Evolutionary conservation across 1,140 invertebrate species (phyloP).

Genomic region (Batillaria attramentaria): DNA sequence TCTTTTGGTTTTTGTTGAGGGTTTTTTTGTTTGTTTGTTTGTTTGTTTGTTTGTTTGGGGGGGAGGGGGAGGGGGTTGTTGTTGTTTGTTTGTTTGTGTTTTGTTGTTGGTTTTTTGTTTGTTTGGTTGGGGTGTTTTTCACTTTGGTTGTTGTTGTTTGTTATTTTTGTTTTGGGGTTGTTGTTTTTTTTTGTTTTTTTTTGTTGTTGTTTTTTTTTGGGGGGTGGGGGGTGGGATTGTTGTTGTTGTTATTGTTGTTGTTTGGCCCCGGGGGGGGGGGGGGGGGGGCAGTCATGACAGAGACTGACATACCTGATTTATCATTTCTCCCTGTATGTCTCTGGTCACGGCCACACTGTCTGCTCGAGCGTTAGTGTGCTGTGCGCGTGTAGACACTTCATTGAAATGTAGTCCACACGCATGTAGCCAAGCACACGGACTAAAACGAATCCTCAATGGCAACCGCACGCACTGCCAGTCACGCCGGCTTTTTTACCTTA

Average conservation of each 20-base stretch:
- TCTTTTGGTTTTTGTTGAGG: neutral
- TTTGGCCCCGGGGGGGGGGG: neutral
- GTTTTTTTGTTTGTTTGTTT: neutral
- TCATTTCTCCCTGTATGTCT: neutral
- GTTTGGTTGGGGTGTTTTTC: neutral
- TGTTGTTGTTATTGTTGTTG: neutral
- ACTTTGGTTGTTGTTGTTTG: neutral
- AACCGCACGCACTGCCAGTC: too few relatives aligned
- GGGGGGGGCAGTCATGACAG: neutral
- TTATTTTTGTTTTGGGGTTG: neutral
- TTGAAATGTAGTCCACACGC: too few relatives aligned
- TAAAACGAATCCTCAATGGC: too few relatives aligned
- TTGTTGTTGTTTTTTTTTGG: neutral
- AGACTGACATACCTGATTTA: neutral
- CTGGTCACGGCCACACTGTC: neutral
- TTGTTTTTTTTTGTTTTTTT: neutral
- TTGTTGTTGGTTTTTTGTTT: neutral
- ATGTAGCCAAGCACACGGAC: too few relatives aligned
- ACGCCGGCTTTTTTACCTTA: too few relatives aligned
- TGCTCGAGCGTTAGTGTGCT: neutral
- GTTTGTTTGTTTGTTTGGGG: neutral
- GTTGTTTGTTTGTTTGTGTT: neutral
- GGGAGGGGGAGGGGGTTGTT: too few relatives aligned
- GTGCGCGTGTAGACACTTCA: neutral
- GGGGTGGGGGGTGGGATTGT: neutral